Conservation (phyloP, 2,888 invertebrate genomes). For the Microdon myrmicae region DNA sequence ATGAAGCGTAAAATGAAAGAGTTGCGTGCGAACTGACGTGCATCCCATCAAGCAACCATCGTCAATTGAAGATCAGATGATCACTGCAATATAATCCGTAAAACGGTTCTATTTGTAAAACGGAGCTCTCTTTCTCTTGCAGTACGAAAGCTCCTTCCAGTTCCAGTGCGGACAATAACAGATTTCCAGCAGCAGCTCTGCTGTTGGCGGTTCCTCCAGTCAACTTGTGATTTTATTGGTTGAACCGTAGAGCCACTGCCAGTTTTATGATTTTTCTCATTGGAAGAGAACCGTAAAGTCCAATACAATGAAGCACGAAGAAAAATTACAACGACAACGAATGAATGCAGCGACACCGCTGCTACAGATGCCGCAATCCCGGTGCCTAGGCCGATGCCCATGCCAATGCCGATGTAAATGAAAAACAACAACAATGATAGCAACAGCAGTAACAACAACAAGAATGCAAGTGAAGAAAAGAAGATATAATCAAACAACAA, state of each 20-base stretch:
- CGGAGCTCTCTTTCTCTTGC: slow-evolving; percentile 3
- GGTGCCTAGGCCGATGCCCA: neutral
- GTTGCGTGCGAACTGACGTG: slow-evolving; percentile 20
- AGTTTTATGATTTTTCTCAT: slow-evolving; percentile 41
- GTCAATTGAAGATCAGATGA: too few relatives aligned
- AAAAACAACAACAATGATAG: too few relatives aligned
- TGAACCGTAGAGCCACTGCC: slow-evolving; percentile 40
- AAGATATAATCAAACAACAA: too few relatives aligned
- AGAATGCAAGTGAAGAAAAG: neutral
- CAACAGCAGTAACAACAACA: neutral
- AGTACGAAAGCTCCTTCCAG: slow-evolving; percentile 15
- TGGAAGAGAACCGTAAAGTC: slow-evolving; percentile 50
- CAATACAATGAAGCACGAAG: slow-evolving; percentile 16
- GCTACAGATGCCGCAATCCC: neutral
- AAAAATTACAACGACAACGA: slow-evolving; percentile 24
- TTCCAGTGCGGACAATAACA: slow-evolving; percentile 7
- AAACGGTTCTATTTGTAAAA: slow-evolving; percentile 48
- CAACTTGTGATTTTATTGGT: slow-evolving; percentile 44
- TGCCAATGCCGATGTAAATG: neutral
- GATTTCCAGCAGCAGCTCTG: slow-evolving; percentile 32
- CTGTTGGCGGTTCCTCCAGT: slow-evolving; percentile 24
- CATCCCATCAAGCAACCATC: too few relatives aligned
- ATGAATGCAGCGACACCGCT: neutral
- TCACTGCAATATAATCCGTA: slow-evolving; percentile 4
- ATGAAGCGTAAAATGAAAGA: too few relatives aligned